Conservation (phyloP, 2,797 vertebrate species). For the Australoheros facetus region DNA sequence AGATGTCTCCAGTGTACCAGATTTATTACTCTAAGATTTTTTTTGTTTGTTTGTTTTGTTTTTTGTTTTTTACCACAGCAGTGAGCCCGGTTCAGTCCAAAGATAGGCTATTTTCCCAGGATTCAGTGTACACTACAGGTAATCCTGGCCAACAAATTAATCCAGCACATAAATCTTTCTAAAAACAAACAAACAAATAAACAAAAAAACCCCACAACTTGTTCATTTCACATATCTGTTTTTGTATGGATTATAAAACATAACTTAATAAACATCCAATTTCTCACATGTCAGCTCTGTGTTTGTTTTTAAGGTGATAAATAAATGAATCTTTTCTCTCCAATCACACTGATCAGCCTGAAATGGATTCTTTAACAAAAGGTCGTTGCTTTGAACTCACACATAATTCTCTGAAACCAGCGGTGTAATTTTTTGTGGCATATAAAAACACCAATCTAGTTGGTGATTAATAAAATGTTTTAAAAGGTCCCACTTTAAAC, state of each 20-base stretch:
- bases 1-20: no score
- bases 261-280: no score
- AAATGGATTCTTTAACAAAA: background rate
- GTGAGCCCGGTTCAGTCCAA: background rate
- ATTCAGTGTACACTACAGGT: background rate
- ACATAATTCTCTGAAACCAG: background rate
- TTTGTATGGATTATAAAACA: no score
- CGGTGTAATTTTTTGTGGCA: background rate
- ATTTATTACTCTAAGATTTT: background rate
- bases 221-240: no score
- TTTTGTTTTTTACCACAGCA: background rate
- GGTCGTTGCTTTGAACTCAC: background rate
- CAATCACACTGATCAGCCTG: background rate
- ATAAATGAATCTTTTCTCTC: background rate
- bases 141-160: background rate
- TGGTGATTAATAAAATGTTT: background rate
- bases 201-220: no score
- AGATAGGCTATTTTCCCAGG: background rate
- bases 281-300: no score
- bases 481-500: background rate
- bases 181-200: no score
- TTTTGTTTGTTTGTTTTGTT: background rate
- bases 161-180: no score
- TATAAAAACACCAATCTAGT: background rate
- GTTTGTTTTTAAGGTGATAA: background rate